These are phyloP conservation scores for Siniperca undulata DNA, from an alignment of 2,797 vertebrate genomes.

Conservation along the genomic window DNA sequence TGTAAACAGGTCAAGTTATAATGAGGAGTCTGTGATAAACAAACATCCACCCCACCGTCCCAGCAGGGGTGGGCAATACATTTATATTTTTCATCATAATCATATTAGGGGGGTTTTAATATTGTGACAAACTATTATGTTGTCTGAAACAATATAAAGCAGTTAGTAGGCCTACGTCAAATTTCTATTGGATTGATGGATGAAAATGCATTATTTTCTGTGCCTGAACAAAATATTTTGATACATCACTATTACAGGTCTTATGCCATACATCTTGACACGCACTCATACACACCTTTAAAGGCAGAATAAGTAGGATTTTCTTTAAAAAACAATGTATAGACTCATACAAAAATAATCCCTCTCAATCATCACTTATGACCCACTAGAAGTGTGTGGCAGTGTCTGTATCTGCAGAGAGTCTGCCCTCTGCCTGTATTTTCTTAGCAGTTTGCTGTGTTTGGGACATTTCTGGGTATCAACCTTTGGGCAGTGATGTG, in stretches of 20 bases:
- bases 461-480: too few species aligned
- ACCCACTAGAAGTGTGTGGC: too few species aligned
- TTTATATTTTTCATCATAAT: slow-evolving; percentile 1
- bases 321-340: too few species aligned
- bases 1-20: slow-evolving; percentile 50
- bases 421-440: too few species aligned
- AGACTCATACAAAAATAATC: too few species aligned
- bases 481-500: too few species aligned
- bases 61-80: not conserved
- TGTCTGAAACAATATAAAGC: not conserved
- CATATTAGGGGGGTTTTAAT: slow-evolving; percentile 3
- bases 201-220: not conserved
- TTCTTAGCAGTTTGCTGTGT: too few species aligned
- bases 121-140: not conserved
- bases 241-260: not conserved
- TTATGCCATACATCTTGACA: not conserved
- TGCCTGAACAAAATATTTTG: not conserved
- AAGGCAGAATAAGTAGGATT: too few species aligned
- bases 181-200: not conserved
- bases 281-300: not conserved
- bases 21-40: slow-evolving; percentile 33
- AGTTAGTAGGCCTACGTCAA: not conserved
- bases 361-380: too few species aligned
- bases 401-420: too few species aligned
- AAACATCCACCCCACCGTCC: not conserved